phyloP scores from a whole-genome alignment of 2,888 invertebrate species.

The Drosophila neonasuta region DNA sequence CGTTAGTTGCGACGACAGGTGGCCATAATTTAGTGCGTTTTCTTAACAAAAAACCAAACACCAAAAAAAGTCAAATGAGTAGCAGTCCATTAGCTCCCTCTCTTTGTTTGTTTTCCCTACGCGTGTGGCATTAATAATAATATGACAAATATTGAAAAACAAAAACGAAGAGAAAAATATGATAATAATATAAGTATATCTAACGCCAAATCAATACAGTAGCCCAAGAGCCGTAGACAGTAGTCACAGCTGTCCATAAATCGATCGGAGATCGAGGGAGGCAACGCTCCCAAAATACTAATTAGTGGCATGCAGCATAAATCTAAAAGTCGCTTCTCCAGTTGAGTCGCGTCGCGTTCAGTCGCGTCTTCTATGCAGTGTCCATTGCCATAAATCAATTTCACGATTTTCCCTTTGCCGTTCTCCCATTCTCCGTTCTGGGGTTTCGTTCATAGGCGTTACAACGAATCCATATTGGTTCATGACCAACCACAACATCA shows the following conservation, averaged over 20 bases:
- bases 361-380: constrained; percentile 1
- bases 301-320: constrained; percentile 56
- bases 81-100: constrained; percentile 14
- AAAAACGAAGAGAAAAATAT: background rate
- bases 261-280: constrained; percentile 46
- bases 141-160: constrained; percentile 7
- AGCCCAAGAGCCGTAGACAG: constrained; percentile 39
- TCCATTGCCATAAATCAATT: constrained; percentile 50
- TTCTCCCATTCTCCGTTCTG: constrained; percentile 7
- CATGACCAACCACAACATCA: constrained; percentile 45
- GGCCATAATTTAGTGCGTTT: constrained; percentile 54
- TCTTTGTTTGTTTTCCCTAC: constrained; percentile 8
- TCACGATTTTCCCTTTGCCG: constrained; percentile 1
- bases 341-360: constrained; percentile 6
- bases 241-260: constrained; percentile 63
- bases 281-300: constrained; percentile 58
- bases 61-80: constrained; percentile 41
- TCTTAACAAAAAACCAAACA: background rate
- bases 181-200: constrained; percentile 4
- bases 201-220: constrained; percentile 11
- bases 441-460: constrained; percentile 36
- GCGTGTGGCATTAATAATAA: constrained; percentile 26
- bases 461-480: constrained; percentile 44
- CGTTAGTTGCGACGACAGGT: constrained; percentile 55
- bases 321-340: constrained; percentile 16